These are phyloP conservation scores for Okapia johnstoni DNA, from an alignment of 2,113 vertebrate genomes.

Conservation along the genomic window DNA sequence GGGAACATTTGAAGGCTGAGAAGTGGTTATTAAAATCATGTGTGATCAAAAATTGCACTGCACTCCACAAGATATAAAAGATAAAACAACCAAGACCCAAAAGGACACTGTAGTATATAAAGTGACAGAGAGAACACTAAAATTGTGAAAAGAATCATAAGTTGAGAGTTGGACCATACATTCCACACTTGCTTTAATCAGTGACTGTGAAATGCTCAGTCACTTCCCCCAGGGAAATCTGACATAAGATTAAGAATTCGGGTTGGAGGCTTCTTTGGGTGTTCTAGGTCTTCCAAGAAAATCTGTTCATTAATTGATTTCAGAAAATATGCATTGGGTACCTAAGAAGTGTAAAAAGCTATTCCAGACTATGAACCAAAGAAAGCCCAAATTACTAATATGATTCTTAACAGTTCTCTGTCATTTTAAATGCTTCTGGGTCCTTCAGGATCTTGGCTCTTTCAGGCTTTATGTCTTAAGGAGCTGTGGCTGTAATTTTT, in stretches of 20 bases:
- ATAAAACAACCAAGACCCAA: background rate
- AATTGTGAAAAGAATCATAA: too few species aligned
- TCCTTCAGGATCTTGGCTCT: background rate
- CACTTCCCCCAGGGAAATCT: background rate
- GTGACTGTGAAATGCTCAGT: background rate
- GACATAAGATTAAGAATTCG: background rate
- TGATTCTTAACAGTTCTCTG: background rate
- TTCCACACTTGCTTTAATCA: background rate
- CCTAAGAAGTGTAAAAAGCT: background rate
- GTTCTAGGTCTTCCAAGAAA: background rate
- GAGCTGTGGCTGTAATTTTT: background rate
- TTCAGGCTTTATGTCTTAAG: background rate
- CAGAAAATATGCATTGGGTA: background rate
- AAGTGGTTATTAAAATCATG: background rate
- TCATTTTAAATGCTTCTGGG: background rate
- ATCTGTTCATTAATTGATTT: background rate
- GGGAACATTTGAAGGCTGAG: background rate
- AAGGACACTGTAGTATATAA: background rate
- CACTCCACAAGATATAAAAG: background rate
- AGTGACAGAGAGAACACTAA: background rate
- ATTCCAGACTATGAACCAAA: background rate
- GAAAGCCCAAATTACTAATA: background rate
- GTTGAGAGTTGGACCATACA: background rate
- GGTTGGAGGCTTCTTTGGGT: background rate
- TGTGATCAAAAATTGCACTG: background rate